phyloP scores from a whole-genome alignment of 1,140 invertebrate species.

The Brachionus plicatilis region DNA sequence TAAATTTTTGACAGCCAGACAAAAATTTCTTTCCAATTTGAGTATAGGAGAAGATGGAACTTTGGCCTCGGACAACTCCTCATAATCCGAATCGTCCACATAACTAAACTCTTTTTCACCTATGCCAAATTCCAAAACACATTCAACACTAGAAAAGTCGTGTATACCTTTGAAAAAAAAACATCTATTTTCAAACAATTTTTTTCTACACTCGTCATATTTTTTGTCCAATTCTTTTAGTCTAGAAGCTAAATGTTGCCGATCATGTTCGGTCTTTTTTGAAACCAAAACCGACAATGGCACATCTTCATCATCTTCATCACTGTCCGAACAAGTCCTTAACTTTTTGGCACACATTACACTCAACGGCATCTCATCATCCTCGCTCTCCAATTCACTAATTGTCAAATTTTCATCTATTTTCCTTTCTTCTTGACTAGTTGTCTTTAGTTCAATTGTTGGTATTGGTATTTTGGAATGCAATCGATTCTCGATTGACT shows the following conservation, averaged over 20 bases:
- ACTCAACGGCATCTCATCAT: background rate
- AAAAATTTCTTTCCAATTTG: background rate
- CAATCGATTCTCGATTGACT: conserved; percentile 10
- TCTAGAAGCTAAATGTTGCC: background rate
- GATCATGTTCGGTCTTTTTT: background rate
- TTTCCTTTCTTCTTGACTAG: background rate
- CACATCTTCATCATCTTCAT: background rate
- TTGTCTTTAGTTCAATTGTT: background rate
- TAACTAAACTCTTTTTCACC: background rate
- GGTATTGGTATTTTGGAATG: background rate
- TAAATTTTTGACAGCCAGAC: background rate
- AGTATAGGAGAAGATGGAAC: background rate
- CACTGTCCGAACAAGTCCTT: background rate
- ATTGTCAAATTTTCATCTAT: background rate
- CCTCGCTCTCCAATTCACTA: background rate
- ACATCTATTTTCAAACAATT: background rate
- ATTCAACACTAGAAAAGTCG: background rate
- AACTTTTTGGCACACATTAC: background rate
- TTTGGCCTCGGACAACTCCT: background rate
- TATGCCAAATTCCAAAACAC: background rate
- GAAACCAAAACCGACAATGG: background rate
- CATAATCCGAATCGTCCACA: background rate
- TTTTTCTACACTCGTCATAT: background rate
- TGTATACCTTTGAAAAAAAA: conserved; percentile 3
- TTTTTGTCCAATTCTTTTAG: background rate